Conservation (phyloP, 2,888 invertebrate genomes). For the Drosophila parthenogenetica region DNA sequence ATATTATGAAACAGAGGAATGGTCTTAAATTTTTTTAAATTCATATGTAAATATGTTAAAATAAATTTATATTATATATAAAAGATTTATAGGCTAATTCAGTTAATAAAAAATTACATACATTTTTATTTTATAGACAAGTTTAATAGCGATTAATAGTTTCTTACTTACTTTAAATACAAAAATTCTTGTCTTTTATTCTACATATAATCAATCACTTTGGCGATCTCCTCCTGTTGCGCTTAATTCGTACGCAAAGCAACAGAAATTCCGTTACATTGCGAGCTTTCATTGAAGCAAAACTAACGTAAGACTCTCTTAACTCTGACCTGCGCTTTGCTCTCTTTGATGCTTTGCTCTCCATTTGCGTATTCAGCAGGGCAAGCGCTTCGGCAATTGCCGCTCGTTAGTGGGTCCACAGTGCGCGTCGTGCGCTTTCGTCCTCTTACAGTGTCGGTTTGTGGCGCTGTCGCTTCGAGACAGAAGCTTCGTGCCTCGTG, state of each 20-base stretch:
- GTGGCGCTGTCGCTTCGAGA: slow-evolving; percentile 12
- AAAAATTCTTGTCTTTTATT: too few relatives aligned
- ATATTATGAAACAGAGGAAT: too few relatives aligned
- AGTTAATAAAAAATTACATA: too few relatives aligned
- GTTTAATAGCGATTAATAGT: too few relatives aligned
- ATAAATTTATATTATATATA: too few relatives aligned
- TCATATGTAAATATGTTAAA: too few relatives aligned
- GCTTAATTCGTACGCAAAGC: neutral
- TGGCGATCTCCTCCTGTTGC: slow-evolving; percentile 15
- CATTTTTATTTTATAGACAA: too few relatives aligned
- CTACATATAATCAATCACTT: too few relatives aligned
- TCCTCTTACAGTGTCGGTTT: slow-evolving; percentile 21
- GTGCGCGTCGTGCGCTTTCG: slow-evolving; percentile 23
- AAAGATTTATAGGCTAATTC: too few relatives aligned
- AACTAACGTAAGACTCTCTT: neutral
- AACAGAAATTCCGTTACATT: slow-evolving; percentile 1
- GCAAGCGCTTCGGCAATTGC: slow-evolving; percentile 9
- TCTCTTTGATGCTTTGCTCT: neutral
- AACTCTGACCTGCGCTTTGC: neutral
- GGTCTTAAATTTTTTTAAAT: too few relatives aligned
- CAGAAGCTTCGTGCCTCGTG: slow-evolving; percentile 12
- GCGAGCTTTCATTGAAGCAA: slow-evolving; percentile 9
- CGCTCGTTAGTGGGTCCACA: slow-evolving; percentile 24
- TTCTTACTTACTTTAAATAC: too few relatives aligned
- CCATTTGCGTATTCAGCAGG: slow-evolving; percentile 43